Evolutionary conservation across 1,140 invertebrate genomes (phyloP), one percentile per base, ranked within the genome.

Genomic region (Drosophila pachea): DNA sequence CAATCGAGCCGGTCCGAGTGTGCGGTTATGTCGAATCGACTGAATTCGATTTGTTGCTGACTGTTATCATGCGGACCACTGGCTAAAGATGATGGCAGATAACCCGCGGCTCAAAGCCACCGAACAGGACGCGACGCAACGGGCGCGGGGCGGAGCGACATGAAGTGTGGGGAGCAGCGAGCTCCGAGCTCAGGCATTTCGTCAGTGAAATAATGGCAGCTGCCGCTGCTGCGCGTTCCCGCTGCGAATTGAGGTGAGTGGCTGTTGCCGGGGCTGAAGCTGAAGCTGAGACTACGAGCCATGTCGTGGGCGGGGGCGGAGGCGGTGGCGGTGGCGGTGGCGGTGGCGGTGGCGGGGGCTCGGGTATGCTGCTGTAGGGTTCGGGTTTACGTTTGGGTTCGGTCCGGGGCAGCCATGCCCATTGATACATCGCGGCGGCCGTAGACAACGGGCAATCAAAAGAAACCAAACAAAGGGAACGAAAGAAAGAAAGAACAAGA

Each of bases 391-490:
- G 14, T 54, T 54, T 29, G 54, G 54, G 54, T 33, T 56, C 31
- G 54, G 40, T 7, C 14, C 16, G 12, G 32, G 33, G 29, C 47
- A 43, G 35, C 52, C 52, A 56, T 47, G 59, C 50, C 49, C 47
- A 69, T 69, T 58, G 67, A 65, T 69, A 58, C 42, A 47, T 16
- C 9, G 55, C 55, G 47, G 53, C n/a, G 29, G 40, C 16, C 52
- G 45, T 52, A 22, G 56, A 64, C 63, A 42, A 48, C 61, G 55
- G 45, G 40, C 60, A 60, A 65, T 49, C 31, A 61, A 47, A 63
- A 48, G 49, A 73, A 62, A 47, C 43, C 29, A 56, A 62, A 45
- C 59, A 55, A 63, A 47, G 56, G 48, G 58, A 70, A 78, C 16
- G 68, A 65, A 43, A 59, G 60, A 60, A 35, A 7, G 31, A 12